These are phyloP conservation scores for Threskiornis aethiopicus DNA, from an alignment of 2,797 vertebrate genomes.

Conservation along the genomic window DNA sequence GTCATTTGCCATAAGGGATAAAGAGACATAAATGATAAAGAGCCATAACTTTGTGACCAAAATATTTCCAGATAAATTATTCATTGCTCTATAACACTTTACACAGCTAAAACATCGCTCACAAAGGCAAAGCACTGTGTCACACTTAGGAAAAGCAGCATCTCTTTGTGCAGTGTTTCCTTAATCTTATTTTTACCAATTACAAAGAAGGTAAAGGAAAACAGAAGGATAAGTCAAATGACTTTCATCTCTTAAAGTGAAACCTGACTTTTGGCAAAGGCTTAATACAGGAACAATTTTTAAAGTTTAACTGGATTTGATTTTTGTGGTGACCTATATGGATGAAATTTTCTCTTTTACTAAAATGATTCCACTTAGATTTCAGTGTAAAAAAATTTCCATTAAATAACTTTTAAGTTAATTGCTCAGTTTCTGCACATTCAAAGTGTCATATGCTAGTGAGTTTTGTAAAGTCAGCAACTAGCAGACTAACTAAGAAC, in stretches of 20 bases:
- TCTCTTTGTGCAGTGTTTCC: slow-evolving; percentile 14
- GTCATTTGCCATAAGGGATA: background rate
- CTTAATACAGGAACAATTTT: background rate
- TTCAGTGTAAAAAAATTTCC: background rate
- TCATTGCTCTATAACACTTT: background rate
- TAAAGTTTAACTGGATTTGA: background rate
- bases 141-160: background rate
- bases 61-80: slow-evolving; percentile 8
- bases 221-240: background rate
- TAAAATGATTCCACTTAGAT: background rate
- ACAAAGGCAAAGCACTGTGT: background rate
- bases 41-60: background rate
- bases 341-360: background rate
- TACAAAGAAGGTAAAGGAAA: background rate
- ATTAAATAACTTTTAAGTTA: background rate
- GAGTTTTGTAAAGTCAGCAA: background rate
- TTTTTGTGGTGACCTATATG: background rate
- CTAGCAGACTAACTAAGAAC: background rate
- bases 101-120: background rate
- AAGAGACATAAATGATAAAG: background rate
- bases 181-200: background rate
- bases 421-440: background rate
- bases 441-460: background rate
- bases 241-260: background rate
- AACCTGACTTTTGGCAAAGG: background rate